Conservation (phyloP, 2,888 invertebrate genomes). For the Phorcus lineatus region DNA sequence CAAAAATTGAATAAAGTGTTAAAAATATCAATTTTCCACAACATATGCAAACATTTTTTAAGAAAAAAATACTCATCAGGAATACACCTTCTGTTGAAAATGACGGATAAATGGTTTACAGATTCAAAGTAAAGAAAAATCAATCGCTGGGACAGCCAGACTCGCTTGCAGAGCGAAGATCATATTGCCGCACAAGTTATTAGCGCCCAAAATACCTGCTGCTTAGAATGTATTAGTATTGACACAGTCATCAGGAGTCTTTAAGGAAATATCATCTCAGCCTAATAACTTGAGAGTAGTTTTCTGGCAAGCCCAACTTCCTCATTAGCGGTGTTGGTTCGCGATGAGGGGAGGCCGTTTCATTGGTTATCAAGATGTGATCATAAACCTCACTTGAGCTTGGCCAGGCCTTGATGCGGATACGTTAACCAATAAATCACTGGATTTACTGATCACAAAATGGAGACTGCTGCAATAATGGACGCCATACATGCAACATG, state of each 20-base stretch:
- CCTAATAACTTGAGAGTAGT: slow-evolving; percentile 1
- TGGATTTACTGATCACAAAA: neutral
- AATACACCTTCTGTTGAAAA: too few species aligned
- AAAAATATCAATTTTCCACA: too few species aligned
- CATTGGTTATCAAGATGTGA: neutral
- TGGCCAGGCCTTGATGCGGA: neutral
- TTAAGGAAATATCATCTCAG: slow-evolving; percentile 12
- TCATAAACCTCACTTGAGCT: neutral
- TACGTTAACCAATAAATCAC: neutral
- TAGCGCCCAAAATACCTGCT: too few species aligned
- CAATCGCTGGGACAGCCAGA: too few species aligned
- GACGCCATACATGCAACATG: neutral
- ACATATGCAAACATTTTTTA: too few species aligned
- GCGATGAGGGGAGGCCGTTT: neutral
- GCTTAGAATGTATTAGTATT: neutral
- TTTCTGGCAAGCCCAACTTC: slow-evolving; percentile 2
- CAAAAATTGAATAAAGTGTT: too few species aligned
- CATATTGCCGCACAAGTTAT: too few species aligned
- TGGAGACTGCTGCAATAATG: neutral
- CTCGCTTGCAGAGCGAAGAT: too few species aligned
- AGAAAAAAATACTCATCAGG: too few species aligned
- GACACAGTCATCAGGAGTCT: neutral
- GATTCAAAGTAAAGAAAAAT: too few species aligned
- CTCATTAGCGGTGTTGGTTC: neutral
- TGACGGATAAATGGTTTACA: too few species aligned